Evolutionary conservation across 1,140 invertebrate genomes (phyloP), one percentile per base, ranked within the genome.

Genomic region (Drosophila pandora): DNA sequence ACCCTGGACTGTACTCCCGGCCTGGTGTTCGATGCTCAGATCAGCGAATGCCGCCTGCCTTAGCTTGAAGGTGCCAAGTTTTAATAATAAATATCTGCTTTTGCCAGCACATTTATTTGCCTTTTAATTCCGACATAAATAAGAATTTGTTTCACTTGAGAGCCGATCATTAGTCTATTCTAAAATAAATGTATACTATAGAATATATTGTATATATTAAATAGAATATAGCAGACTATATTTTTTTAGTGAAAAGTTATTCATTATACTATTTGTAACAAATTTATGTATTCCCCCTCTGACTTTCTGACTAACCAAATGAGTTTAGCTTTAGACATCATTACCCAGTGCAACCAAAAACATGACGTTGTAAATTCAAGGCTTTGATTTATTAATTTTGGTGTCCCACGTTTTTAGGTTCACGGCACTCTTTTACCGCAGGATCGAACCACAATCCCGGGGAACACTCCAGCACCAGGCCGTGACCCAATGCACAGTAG

Each of bases 1-100:
- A 74, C 50, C 13, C 39, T 91, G 49, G 83, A 90, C 10, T 91
- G 90, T 59, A 91, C 90, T 6, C 90, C 90, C 2, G 90, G 90
- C 10, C 55, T 91, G 55, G 60, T 88, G 0, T 91, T 75, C 28
- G 90, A 91, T 63, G 49, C 61, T 39, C 55, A 64, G 48, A 22
- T 45, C 1, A 54, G 81, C 49, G 69, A 80, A 21, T 91, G 90
- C 50, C 79, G 79, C 17, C 68, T 76, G 0, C 54, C 69, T 12
- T 58, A 64, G 17, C 39, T 76, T 1, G 32, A 37, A n/a, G 61
- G 9, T 17, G 17, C 23, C 88, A 79, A 55, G 1, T 23, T 2
- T 9, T 13, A 25, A 13, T 17, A 52, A 72, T 72, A 54, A 32
- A 58, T 7, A 30, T 37, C 5, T 25, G 12, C 7, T n/a, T 23